These are phyloP conservation scores for Dermatophagoides farinae DNA, from an alignment of 1,140 invertebrate species.

Conservation along the genomic window DNA sequence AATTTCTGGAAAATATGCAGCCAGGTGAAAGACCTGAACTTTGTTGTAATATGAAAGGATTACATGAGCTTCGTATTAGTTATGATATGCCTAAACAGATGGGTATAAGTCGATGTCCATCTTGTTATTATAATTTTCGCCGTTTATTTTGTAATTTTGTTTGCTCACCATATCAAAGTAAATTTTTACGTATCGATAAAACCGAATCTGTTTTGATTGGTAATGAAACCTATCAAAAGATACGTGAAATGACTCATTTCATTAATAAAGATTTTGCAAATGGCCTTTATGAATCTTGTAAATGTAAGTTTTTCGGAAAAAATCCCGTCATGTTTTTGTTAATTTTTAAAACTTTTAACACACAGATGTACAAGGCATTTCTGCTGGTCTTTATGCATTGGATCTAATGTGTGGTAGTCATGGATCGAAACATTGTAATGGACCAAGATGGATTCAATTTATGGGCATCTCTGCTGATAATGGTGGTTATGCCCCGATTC, in stretches of 20 bases:
- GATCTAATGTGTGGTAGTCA: constrained; percentile 19
- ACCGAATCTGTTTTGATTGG: neutral
- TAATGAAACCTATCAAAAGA: neutral
- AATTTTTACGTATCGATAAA: constrained; percentile 15
- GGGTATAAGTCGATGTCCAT: constrained; percentile 18
- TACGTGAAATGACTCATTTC: constrained; percentile 8
- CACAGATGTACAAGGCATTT: constrained; percentile 10
- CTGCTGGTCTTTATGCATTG: constrained; percentile 11
- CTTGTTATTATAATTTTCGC: constrained; percentile 19
- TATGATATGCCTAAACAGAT: constrained; percentile 23
- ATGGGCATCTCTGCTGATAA: constrained; percentile 17
- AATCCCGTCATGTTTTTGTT: neutral
- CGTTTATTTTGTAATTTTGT: constrained; percentile 18
- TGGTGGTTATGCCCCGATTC: constrained; percentile 18
- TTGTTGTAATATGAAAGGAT: constrained; percentile 10
- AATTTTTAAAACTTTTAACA: neutral
- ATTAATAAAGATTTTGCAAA: constrained; percentile 13
- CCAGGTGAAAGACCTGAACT: constrained; percentile 3
- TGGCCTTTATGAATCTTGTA: constrained; percentile 18
- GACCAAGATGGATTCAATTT: constrained; percentile 15
- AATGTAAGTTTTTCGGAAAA: constrained; percentile 10
- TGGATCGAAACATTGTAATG: constrained; percentile 13
- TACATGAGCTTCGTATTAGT: neutral
- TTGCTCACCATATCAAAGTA: constrained; percentile 18
- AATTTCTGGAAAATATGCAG: neutral